Conservation (phyloP, 1,140 invertebrate genomes). For the Fragariocoptes setiger region DNA sequence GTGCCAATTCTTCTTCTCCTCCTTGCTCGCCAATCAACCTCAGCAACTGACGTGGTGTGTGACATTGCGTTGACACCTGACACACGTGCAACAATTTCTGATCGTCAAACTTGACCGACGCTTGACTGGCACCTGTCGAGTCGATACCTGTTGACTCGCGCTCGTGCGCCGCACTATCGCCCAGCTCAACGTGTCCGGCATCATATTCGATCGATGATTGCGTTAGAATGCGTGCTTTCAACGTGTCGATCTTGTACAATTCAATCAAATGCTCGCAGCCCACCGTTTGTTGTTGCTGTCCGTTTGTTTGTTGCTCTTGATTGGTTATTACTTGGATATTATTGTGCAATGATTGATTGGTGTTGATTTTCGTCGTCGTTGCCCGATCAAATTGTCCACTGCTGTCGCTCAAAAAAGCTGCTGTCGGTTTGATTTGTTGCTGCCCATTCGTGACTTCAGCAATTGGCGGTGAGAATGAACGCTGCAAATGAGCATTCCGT, state of each 20-base stretch:
- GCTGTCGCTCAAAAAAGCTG: no score
- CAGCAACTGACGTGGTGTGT: neutral
- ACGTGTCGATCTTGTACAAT: no score
- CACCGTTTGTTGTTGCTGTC: no score
- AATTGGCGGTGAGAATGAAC: no score
- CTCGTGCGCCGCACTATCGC: no score
- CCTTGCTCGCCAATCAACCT: neutral
- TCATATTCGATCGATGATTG: no score
- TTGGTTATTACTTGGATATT: neutral
- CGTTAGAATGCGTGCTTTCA: no score
- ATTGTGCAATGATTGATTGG: neutral
- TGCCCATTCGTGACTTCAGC: neutral
- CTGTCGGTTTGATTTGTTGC: neutral
- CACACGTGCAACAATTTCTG: neutral
- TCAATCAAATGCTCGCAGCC: no score
- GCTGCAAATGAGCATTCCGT: neutral
- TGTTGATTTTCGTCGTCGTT: neutral
- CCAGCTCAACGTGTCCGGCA: no score
- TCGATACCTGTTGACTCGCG: no score
- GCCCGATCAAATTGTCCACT: neutral
- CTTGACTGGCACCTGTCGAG: neutral
- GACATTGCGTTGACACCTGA: neutral
- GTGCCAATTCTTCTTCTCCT: neutral
- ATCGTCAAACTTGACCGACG: neutral
- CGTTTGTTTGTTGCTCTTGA: neutral